Conservation (phyloP, 2,113 vertebrate species). For the Chloebia gouldiae region DNA sequence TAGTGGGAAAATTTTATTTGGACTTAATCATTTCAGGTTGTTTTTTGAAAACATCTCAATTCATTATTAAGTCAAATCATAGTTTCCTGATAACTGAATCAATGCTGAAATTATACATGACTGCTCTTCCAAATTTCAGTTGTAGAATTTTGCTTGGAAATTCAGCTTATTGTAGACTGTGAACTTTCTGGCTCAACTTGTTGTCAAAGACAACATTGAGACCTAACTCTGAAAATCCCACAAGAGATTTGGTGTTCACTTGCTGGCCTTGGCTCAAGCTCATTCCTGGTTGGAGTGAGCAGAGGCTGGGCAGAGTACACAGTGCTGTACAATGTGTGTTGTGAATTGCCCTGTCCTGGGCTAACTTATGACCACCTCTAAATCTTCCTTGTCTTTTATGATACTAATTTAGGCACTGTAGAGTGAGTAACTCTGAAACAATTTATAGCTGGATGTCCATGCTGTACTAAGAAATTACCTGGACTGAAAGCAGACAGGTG, state of each 20-base stretch:
- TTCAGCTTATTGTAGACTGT: neutral
- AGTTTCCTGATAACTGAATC: neutral
- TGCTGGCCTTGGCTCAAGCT: neutral
- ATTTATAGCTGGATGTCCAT: constrained; percentile 12
- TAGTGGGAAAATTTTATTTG: neutral
- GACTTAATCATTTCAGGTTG: neutral
- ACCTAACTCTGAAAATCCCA: neutral
- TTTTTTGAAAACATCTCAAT: neutral
- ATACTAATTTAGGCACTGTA: constrained; percentile 33
- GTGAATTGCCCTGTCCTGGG: neutral
- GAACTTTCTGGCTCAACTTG: neutral
- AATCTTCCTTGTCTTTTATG: constrained; percentile 15
- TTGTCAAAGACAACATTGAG: neutral
- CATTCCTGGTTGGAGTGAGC: neutral
- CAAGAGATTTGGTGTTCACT: neutral
- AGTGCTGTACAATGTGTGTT: accelerated
- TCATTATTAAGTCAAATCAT: constrained; percentile 3
- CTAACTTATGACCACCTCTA: neutral
- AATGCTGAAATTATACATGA: neutral
- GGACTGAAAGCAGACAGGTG: constrained; percentile 40
- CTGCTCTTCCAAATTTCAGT: neutral
- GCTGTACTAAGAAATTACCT: constrained; percentile 23
- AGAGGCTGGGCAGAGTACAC: neutral
- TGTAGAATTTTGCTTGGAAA: neutral
- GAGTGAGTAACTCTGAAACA: constrained; percentile 1